Conservation (phyloP, 2,113 vertebrate species). For the Carassius auratus region DNA sequence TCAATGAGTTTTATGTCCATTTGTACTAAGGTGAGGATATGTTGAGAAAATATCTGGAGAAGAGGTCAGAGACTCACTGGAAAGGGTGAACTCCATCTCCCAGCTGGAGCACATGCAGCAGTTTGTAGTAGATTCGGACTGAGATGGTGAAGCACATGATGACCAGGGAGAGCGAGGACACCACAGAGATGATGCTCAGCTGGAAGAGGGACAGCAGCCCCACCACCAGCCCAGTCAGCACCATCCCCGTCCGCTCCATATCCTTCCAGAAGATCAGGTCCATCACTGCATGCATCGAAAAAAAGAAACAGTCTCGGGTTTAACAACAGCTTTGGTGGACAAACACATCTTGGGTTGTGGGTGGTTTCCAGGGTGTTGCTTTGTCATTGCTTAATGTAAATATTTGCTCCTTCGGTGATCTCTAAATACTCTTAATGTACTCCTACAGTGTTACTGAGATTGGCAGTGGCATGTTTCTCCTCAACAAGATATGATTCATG, state of each 20-base stretch:
- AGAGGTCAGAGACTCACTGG: slow-evolving; percentile 76
- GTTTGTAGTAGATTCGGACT: slow-evolving; percentile 83
- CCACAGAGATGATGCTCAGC: slow-evolving; percentile 87
- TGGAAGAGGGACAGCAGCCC: slow-evolving; percentile 85
- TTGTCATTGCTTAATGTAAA: not conserved
- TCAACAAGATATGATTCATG: too few relatives aligned
- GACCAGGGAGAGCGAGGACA: slow-evolving; percentile 80
- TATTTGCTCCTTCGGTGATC: not conserved
- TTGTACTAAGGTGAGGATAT: not conserved
- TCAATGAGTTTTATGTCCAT: not conserved
- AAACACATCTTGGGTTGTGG: not conserved
- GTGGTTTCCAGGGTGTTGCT: not conserved
- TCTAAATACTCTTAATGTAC: not conserved
- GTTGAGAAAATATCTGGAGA: not conserved
- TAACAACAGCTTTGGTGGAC: not conserved
- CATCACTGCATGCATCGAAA: slow-evolving; percentile 68
- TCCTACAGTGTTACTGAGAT: too few relatives aligned
- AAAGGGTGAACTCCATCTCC: slow-evolving; percentile 81
- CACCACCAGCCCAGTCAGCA: slow-evolving; percentile 82
- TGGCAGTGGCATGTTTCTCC: too few relatives aligned
- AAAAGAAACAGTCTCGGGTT: not conserved
- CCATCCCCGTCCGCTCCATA: slow-evolving; percentile 78
- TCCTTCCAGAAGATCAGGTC: slow-evolving; percentile 91
- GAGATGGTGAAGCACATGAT: slow-evolving; percentile 83
- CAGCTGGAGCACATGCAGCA: slow-evolving; percentile 77